Evolutionary conservation across 2,797 vertebrate genomes (phyloP), one percentile per base, ranked within the genome.

Genomic region (Cephalopachus bancanus): DNA sequence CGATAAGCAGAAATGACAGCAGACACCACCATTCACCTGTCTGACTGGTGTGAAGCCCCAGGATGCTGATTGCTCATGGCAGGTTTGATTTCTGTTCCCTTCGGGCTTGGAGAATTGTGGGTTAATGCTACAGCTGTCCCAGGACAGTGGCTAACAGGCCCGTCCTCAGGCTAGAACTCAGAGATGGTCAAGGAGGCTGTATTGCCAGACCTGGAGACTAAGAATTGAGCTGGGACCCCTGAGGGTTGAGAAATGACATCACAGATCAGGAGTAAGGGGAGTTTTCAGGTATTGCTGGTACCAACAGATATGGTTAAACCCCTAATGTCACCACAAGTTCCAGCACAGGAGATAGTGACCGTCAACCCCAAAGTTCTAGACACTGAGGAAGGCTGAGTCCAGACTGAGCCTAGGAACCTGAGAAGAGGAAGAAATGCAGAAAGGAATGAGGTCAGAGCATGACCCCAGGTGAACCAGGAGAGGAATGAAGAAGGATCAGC

Each of bases 381-480:
- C 20, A 83, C 3, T 1, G 26, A 91, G 55, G 60, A 22, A 59
- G 62, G 72, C 53, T 93, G 53, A 53, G 53, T 86, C 33, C 15
- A 22, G 72, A 20, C 74, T 60, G 28, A 10, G 16, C 20, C 1
- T 28, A 74, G 3, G 37, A 37, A 30, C 26, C 62, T 78, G 33
- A 67, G 12, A 81, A 51, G 20, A 20, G 30, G 37, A 59, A 49
- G 10, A 0, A 3, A n/a, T 33, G 26, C 59, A 78, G 14, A 83
- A 20, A 4, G 0, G 15, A n/a, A 8, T 7, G 44, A n/a, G 1
- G 60, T 37, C 0, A 53, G 26, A 53, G 72, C 10, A 4, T 0
- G 92, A 60, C 10, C 87, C 10, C 30, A 69, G 55, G 10, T 91
- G 67, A 53, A 17, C 69, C 75, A 59, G 3, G 0, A 10, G 20